A percentile compares a stretch with the other conserved stretches of the same genome.
Evolutionary conservation across 1,140 invertebrate species (phyloP).

Genomic region (Daktulosphaira vitifoliae): DNA sequence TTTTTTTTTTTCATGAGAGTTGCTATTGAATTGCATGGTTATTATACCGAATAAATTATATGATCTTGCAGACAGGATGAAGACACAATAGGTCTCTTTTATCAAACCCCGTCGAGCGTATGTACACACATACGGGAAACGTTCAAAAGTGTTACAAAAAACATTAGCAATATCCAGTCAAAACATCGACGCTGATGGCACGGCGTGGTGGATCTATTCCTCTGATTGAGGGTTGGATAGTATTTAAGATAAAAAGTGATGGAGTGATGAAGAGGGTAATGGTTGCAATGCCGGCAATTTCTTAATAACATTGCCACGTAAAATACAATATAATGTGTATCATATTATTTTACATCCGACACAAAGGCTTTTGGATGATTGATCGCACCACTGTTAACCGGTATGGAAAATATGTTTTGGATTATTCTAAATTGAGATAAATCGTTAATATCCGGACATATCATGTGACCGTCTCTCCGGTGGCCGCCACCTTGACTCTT

Average conservation of each 20-base stretch:
- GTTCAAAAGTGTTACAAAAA: neutral
- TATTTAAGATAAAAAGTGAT: neutral
- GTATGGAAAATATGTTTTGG: constrained; percentile 29
- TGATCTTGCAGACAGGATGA: no score
- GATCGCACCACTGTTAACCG: constrained; percentile 20
- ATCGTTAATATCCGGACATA: neutral
- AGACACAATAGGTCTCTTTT: neutral
- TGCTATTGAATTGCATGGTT: no score
- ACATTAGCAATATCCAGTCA: neutral
- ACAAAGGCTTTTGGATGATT: constrained; percentile 28
- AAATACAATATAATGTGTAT: constrained; percentile 28
- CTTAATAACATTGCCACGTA: constrained; percentile 20
- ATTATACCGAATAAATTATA: no score
- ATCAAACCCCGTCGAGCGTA: neutral
- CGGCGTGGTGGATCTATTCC: neutral
- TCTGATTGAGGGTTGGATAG: constrained; percentile 1
- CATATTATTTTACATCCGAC: constrained; percentile 6
- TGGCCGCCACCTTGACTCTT: no score
- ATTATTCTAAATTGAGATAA: constrained; percentile 31
- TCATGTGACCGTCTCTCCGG: no score
- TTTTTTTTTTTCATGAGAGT: no score
- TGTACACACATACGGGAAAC: neutral
- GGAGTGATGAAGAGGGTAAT: neutral
- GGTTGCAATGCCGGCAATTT: neutral
- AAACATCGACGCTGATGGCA: neutral